These are phyloP conservation scores for Syrrhaptes paradoxus DNA, from an alignment of 2,113 vertebrate genomes.

Conservation along the genomic window DNA sequence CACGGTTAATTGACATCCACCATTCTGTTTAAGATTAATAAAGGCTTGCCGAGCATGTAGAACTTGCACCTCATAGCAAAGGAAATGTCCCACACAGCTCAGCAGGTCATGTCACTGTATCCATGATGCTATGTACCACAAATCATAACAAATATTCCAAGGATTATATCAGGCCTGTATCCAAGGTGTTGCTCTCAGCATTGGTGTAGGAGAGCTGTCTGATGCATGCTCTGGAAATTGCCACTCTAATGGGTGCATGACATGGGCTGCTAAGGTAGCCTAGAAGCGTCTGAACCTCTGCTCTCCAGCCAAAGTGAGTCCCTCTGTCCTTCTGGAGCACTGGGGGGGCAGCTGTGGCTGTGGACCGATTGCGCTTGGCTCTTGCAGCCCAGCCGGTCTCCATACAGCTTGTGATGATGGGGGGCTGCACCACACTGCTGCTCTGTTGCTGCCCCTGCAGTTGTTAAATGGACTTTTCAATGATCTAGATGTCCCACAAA, in stretches of 20 bases:
- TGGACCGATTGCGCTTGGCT: rapidly evolving
- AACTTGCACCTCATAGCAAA: not conserved
- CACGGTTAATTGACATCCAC: not conserved
- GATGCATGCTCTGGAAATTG: not conserved
- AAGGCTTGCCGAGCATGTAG: not conserved
- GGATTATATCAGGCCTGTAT: not conserved
- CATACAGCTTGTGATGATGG: rapidly evolving
- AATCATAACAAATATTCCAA: not conserved
- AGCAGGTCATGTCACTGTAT: not conserved
- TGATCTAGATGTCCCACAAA: not conserved
- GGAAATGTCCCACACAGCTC: not conserved
- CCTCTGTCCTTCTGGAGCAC: not conserved
- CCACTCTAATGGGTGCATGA: not conserved
- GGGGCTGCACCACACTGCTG: not conserved
- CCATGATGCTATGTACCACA: not conserved
- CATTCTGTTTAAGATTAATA: not conserved
- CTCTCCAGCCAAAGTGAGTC: rapidly evolving
- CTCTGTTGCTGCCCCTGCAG: not conserved
- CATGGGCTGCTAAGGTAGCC: not conserved
- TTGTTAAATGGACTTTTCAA: not conserved
- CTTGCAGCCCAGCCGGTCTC: not conserved
- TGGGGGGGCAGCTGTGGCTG: not conserved
- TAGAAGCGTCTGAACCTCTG: not conserved
- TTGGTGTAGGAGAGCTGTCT: not conserved
- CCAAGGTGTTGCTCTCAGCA: not conserved